Evolutionary conservation across 2,888 invertebrate species (phyloP).

Genomic region (Andrena haemorrhoa): DNA sequence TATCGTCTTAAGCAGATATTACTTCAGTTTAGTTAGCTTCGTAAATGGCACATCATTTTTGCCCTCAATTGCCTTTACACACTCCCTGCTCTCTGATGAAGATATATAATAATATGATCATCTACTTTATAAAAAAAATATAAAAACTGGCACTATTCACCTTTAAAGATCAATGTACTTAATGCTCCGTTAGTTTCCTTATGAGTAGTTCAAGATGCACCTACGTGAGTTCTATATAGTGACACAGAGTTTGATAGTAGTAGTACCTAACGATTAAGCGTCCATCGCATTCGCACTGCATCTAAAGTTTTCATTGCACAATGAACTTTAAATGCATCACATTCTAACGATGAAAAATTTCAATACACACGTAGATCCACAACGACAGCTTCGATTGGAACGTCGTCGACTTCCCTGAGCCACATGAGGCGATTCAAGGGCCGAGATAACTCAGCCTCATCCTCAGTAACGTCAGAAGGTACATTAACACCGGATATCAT

Average conservation of each 20-base stretch:
- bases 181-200: no score
- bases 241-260: no score
- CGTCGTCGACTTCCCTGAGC: constrained; percentile 84
- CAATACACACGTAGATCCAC: constrained; percentile 80
- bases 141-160: no score
- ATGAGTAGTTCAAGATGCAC: no score
- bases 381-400: constrained; percentile 83
- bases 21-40: neutral
- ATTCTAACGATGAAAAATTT: constrained; percentile 13
- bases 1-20: neutral
- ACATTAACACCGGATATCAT: constrained; percentile 94
- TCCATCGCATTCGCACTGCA: no score
- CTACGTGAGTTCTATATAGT: no score
- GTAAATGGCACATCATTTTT: neutral
- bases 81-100: no score
- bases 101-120: no score
- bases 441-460: constrained; percentile 90
- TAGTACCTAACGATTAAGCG: neutral
- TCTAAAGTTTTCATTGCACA: neutral
- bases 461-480: constrained; percentile 94
- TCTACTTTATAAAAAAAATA: no score
- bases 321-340: neutral
- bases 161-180: no score
- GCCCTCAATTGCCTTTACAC: neutral
- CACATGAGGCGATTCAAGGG: constrained; percentile 82